These are phyloP conservation scores for Epicauta chinensis DNA, from an alignment of 1,140 invertebrate species.

Conservation along the genomic window DNA sequence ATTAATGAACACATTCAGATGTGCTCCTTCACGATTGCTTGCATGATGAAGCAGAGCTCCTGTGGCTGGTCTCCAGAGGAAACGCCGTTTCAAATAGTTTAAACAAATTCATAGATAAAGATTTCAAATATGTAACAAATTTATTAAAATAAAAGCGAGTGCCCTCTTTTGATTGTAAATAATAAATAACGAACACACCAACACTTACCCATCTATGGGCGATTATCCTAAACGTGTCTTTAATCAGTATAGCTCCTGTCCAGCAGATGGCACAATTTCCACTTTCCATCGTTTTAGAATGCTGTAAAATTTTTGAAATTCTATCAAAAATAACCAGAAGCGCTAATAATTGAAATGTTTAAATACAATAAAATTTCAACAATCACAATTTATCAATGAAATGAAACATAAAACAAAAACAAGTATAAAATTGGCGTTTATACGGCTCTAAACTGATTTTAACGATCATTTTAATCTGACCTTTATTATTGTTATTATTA, in stretches of 20 bases:
- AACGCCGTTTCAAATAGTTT: too few species aligned
- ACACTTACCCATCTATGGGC: slow-evolving; percentile 1
- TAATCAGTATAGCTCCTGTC: slow-evolving; percentile 16
- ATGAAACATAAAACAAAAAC: slow-evolving; percentile 27
- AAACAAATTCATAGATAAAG: too few species aligned
- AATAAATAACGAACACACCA: neutral
- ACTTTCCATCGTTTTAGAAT: slow-evolving; percentile 12
- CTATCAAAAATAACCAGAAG: too few species aligned
- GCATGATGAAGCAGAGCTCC: too few species aligned
- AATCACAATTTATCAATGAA: slow-evolving; percentile 21
- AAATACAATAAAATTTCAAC: too few species aligned
- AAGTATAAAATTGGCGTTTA: slow-evolving; percentile 41
- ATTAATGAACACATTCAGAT: too few species aligned
- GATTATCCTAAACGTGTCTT: slow-evolving; percentile 3
- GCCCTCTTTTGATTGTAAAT: slow-evolving; percentile 1
- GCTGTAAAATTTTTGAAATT: slow-evolving; percentile 17
- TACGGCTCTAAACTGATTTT: slow-evolving; percentile 37
- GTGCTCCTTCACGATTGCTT: too few species aligned
- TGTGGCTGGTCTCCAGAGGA: too few species aligned
- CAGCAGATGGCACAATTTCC: slow-evolving; percentile 22
- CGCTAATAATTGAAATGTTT: too few species aligned
- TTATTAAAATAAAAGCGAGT: slow-evolving; percentile 1
- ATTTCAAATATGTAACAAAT: too few species aligned
- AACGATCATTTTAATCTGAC: slow-evolving; percentile 37
- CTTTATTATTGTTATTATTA: slow-evolving; percentile 38